Evolutionary conservation across 2,888 invertebrate genomes (phyloP), one percentile per base, ranked within the genome.

Genomic region (Caenorhabditis imperialis): DNA sequence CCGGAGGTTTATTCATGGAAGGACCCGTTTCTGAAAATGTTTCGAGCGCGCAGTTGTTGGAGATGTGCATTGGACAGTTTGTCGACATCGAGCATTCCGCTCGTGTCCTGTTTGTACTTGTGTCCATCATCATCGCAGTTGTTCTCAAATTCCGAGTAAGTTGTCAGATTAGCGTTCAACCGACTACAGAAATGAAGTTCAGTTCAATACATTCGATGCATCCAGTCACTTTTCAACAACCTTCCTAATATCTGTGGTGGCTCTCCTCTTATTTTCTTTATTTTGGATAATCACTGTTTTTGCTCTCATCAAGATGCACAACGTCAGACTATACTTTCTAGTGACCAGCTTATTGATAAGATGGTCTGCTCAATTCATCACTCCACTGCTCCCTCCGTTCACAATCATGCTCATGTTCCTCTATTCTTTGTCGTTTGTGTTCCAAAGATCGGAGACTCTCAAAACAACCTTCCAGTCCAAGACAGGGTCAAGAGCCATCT

Each of bases 381-480:
- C 51, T 6, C 61, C 61, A 7, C 4, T 61, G 5, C 16, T 61
- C 1, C n/a, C 38, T 10, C n/a, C 42, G 5, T 2, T 33, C 16
- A 23, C 44, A 8, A 42, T 51, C 1, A 30, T 30, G 16, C 20
- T 61, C 33, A 44, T 35, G 10, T 33, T 50, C 8, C 27, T 61
- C 3, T 61, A 61, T 40, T 61, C 61, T 6, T 20, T 61, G 14
- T 27, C 51, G 1, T 35, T 61, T n/a, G 61, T 61, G 33, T 61
- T 61, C 25, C 61, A 61, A n/a, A 16, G 61, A 30, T 27, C 38
- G 2, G 61, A 61, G 35, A 61, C 61, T 14, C 30, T 61, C 42
- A 51, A 61, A 44, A 61, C 61, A 16, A 51, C 22, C 2, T 61
- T 61, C 27, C 61, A 61, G 33, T 61, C 61, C 5, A 61, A 44